Conservation (phyloP, 2,888 invertebrate genomes). For the Habrosyne pyritoides region DNA sequence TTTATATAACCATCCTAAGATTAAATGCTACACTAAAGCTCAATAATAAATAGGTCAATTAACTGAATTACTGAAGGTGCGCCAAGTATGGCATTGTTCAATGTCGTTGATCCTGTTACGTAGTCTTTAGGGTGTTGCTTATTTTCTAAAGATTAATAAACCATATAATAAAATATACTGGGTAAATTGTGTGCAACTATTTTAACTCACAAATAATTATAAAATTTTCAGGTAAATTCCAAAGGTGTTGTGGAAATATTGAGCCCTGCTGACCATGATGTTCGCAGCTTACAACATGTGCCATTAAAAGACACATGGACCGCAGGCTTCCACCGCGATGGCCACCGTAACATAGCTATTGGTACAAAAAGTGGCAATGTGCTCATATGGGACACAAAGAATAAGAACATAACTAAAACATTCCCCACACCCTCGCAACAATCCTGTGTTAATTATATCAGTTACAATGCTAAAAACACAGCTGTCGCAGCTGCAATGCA, state of each 20-base stretch:
- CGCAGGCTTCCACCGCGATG: conserved; percentile 75
- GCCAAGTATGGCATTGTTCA: conserved; percentile 32
- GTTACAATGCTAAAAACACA: conserved; percentile 77
- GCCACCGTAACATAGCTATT: conserved; percentile 72
- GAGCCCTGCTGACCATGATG: conserved; percentile 69
- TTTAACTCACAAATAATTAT: too few species aligned
- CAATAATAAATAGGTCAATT: neutral
- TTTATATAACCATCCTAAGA: neutral
- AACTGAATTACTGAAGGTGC: conserved; percentile 10
- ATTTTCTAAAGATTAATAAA: neutral
- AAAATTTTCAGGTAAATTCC: conserved; percentile 68
- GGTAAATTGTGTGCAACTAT: too few species aligned
- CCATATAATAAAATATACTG: too few species aligned
- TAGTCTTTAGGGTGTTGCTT: neutral
- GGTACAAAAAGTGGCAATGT: conserved; percentile 76
- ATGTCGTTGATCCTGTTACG: neutral
- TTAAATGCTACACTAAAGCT: neutral
- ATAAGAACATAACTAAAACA: conserved; percentile 72
- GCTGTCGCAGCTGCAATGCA: conserved; percentile 75
- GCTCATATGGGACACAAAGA: conserved; percentile 79
- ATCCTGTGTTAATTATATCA: conserved; percentile 66
- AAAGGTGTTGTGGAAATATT: conserved; percentile 74
- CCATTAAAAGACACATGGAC: conserved; percentile 76
- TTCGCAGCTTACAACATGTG: conserved; percentile 73
- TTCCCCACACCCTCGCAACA: conserved; percentile 70